Evolutionary conservation across 2,888 invertebrate genomes (phyloP).

Genomic region (Amphipoea lucens): DNA sequence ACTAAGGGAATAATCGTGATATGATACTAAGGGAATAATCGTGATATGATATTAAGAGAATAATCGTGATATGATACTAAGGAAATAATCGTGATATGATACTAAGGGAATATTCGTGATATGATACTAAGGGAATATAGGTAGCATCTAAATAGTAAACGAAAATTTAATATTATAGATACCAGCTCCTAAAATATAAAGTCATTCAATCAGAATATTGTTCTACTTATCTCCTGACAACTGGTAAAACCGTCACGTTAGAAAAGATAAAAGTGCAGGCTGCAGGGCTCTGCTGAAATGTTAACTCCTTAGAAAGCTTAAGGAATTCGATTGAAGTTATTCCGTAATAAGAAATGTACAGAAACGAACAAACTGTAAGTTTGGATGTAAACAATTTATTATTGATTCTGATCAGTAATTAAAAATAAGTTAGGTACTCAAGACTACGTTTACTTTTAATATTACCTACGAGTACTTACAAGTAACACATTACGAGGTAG

Average conservation of each 20-base stretch:
- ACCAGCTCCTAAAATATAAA: no score
- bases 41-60: no score
- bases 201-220: no score
- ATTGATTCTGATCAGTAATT: conserved; percentile 26
- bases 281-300: background rate
- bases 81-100: no score
- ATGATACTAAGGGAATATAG: no score
- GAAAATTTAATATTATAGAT: no score
- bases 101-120: no score
- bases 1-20: no score
- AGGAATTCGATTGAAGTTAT: background rate
- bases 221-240: no score
- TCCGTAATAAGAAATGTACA: background rate
- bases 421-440: conserved; percentile 48
- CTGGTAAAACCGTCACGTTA: background rate
- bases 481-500: conserved; percentile 52
- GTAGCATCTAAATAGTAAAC: no score
- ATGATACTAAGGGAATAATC: no score
- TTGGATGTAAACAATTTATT: conserved; percentile 50
- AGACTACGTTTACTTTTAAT: conserved; percentile 37
- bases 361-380: conserved; percentile 4
- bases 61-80: no score
- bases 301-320: background rate
- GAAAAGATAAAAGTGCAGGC: background rate
- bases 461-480: conserved; percentile 34